A percentile compares a stretch with the other conserved stretches of the same genome.
Conservation (phyloP, 92 coral and sea anemone genomes). For the Zoanthus sociatus region DNA sequence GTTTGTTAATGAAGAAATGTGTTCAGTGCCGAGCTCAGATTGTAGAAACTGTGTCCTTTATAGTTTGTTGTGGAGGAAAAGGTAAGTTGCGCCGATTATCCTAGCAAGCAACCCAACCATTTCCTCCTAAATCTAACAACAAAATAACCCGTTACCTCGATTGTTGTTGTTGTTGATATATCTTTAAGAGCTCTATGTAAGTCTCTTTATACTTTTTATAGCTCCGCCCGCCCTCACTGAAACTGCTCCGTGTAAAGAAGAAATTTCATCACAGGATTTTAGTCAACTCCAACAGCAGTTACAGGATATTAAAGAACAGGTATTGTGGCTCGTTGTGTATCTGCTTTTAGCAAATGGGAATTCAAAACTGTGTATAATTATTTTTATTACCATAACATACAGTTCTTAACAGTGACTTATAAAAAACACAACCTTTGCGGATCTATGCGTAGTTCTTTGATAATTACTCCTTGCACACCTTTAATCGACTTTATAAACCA, state of each 20-base stretch:
- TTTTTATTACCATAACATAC: neutral
- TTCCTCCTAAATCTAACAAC: too few relatives aligned
- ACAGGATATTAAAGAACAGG: conserved; percentile 98
- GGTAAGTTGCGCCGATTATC: conserved; percentile 52
- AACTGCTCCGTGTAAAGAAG: conserved; percentile 84
- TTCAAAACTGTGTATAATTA: neutral
- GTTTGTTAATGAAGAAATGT: conserved; percentile 91
- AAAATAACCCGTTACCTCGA: too few relatives aligned
- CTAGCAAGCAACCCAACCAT: too few relatives aligned
- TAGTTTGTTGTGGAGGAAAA: conserved; percentile 97
- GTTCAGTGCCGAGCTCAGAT: conserved; percentile 92
- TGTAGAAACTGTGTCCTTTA: conserved; percentile 83
- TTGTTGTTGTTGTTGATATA: neutral
- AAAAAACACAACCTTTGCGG: too few relatives aligned
- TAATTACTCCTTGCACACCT: too few relatives aligned
- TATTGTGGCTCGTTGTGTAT: neutral
- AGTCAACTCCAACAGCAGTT: conserved; percentile 92
- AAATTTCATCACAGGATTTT: conserved; percentile 84
- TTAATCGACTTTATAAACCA: too few relatives aligned
- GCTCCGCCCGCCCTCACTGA: conserved; percentile 77
- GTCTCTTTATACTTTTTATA: conserved; percentile 10
- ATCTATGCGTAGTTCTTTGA: too few relatives aligned
- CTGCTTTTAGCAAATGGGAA: neutral
- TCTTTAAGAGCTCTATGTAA: too few relatives aligned
- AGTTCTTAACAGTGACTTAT: too few relatives aligned